A percentile compares a stretch with the other conserved stretches of the same genome.
Evolutionary conservation across 2,888 invertebrate species (phyloP).

Genomic region (Mermis nigrescens): DNA sequence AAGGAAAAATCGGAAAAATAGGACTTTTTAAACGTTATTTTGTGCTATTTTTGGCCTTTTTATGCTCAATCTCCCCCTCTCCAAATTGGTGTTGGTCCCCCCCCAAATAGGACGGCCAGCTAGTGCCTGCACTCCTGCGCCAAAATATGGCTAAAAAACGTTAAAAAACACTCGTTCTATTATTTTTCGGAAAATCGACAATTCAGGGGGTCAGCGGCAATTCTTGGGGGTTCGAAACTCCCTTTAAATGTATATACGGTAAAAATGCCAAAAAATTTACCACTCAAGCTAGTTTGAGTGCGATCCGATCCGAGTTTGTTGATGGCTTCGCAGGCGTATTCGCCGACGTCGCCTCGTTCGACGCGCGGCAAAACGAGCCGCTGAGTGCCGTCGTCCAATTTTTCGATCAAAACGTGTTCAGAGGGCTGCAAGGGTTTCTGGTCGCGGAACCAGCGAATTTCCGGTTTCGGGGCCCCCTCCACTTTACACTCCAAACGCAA

Average conservation of each 20-base stretch:
- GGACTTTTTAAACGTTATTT: no score
- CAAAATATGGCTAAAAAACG: no score
- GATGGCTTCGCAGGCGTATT: constrained; percentile 57
- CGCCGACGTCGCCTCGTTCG: constrained; percentile 55
- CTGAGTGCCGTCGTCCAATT: constrained; percentile 24
- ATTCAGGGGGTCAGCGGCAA: no score
- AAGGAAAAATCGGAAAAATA: no score
- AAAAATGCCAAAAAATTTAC: neutral
- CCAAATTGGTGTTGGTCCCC: no score
- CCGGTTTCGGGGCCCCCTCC: constrained; percentile 68
- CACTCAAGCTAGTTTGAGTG: neutral
- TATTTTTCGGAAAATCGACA: no score
- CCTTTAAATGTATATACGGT: neutral
- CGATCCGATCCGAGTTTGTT: constrained; percentile 54
- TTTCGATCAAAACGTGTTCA: constrained; percentile 11
- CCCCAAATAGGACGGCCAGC: no score
- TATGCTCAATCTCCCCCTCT: no score
- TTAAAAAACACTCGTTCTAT: no score
- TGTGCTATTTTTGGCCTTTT: no score
- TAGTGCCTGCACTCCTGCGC: no score
- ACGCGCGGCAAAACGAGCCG: constrained; percentile 50
- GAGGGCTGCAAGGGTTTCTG: constrained; percentile 37
- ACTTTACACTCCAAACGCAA: constrained; percentile 55
- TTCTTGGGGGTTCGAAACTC: no score
- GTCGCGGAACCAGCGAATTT: constrained; percentile 67